Evolutionary conservation across 1,140 invertebrate species (phyloP).

Genomic region (Caenorhabditis briggsae): DNA sequence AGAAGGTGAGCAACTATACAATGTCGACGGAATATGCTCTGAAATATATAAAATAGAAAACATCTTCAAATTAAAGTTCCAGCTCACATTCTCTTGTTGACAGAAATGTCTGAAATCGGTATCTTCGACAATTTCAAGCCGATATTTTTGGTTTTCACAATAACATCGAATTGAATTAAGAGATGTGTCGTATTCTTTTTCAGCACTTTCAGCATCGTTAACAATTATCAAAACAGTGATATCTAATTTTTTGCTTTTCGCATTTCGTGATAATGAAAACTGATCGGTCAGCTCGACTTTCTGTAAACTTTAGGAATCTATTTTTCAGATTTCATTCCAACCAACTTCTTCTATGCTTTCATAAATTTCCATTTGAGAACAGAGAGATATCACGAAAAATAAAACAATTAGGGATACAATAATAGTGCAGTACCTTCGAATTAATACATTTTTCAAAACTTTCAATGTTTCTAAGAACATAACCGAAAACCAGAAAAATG

Average conservation of each 20-base stretch:
- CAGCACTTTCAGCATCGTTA: conserved; percentile 8
- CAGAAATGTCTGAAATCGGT: conserved; percentile 11
- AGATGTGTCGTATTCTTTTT: conserved; percentile 12
- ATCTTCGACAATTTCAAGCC: conserved; percentile 12
- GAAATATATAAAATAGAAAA: conserved; percentile 15
- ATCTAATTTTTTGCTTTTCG: background rate
- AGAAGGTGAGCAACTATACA: conserved; percentile 63
- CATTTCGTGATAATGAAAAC: background rate
- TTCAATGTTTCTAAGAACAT: conserved; percentile 9
- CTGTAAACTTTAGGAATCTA: background rate
- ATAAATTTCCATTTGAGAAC: background rate
- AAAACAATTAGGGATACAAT: background rate
- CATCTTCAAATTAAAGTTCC: background rate
- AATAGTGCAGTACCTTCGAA: background rate
- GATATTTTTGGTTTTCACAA: background rate
- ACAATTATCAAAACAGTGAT: conserved; percentile 28
- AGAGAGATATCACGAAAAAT: background rate
- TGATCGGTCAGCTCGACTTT: background rate
- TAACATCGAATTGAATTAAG: conserved; percentile 14
- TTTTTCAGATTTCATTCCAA: background rate
- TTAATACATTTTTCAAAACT: background rate
- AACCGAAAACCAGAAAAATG: background rate
- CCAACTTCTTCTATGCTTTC: background rate
- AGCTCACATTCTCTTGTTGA: conserved; percentile 47
- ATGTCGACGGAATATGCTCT: conserved; percentile 65